Evolutionary conservation across 2,888 invertebrate genomes (phyloP).

Genomic region (Drosophila imparisetae): DNA sequence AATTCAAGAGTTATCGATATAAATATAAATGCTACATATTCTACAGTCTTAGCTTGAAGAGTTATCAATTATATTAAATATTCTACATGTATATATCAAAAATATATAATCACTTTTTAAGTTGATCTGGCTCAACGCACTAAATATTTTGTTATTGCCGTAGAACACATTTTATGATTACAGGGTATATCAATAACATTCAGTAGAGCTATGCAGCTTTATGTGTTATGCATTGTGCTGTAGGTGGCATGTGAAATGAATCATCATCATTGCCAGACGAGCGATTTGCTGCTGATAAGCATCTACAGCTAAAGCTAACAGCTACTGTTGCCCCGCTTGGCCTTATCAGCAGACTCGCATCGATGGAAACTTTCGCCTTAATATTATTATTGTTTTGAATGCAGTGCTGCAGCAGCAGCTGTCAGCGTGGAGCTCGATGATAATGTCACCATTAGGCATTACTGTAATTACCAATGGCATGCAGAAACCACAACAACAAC

Average conservation of each 20-base stretch:
- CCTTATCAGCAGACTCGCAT: slow-evolving; percentile 49
- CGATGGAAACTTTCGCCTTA: slow-evolving; percentile 56
- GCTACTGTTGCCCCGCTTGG: slow-evolving; percentile 4
- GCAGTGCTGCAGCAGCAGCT: slow-evolving; percentile 26
- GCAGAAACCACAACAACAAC: slow-evolving; percentile 26
- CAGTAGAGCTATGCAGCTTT: not conserved
- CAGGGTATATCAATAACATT: slow-evolving; percentile 1
- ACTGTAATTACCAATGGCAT: slow-evolving; percentile 60
- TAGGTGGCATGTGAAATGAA: slow-evolving; percentile 38
- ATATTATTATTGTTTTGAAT: slow-evolving; percentile 12
- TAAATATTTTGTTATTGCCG: not conserved
- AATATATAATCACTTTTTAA: not conserved
- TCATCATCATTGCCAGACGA: slow-evolving; percentile 55
- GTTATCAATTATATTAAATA: not conserved
- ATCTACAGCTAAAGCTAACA: slow-evolving; percentile 36
- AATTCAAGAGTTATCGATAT: not conserved
- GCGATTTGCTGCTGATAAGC: slow-evolving; percentile 44
- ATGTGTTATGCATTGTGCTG: slow-evolving; percentile 19
- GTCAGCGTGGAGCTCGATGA: slow-evolving; percentile 40
- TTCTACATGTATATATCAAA: not conserved
- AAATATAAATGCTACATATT: not conserved
- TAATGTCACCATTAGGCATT: slow-evolving; percentile 61
- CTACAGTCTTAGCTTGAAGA: not conserved
- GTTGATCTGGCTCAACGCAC: not conserved
- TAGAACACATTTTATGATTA: not conserved